Conservation (phyloP, 2,113 vertebrate genomes). For the Leptobrachium leishanense region DNA sequence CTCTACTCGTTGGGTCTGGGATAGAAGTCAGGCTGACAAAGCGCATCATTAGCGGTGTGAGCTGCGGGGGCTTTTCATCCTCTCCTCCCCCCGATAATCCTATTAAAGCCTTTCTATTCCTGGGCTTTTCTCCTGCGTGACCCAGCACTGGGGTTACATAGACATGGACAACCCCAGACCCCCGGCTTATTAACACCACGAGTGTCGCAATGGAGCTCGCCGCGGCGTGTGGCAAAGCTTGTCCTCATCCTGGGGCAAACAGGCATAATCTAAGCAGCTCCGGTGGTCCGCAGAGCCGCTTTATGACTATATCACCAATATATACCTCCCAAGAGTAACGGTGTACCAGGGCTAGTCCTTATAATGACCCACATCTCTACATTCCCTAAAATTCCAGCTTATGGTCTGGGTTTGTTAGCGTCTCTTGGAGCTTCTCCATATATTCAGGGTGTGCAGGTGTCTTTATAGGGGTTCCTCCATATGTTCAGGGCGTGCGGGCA, state of each 20-base stretch:
- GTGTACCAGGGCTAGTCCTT: too few species aligned
- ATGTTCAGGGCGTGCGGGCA: too few species aligned
- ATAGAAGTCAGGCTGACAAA: slow-evolving; percentile 18
- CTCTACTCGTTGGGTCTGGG: neutral
- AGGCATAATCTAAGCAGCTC: neutral
- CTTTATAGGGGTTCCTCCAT: too few species aligned
- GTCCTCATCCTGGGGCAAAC: neutral
- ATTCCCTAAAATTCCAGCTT: too few species aligned
- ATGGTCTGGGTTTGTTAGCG: too few species aligned
- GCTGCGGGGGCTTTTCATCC: neutral
- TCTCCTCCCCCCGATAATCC: slow-evolving; percentile 24
- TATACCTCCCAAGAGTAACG: too few species aligned
- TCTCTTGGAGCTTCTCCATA: too few species aligned
- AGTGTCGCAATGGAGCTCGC: slow-evolving; percentile 4
- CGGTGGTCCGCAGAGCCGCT: neutral
- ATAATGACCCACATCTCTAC: too few species aligned
- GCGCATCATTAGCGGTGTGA: slow-evolving; percentile 31
- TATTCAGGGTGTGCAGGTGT: too few species aligned
- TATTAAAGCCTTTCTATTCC: slow-evolving; percentile 17
- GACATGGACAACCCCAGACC: slow-evolving; percentile 10
- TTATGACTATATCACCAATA: too few species aligned
- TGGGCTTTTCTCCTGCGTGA: slow-evolving; percentile 5
- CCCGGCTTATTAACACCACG: slow-evolving; percentile 26
- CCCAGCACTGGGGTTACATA: slow-evolving; percentile 16
- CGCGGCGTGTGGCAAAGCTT: neutral